These are phyloP conservation scores for Phortica okadai DNA, from an alignment of 2,888 invertebrate species.

Conservation along the genomic window DNA sequence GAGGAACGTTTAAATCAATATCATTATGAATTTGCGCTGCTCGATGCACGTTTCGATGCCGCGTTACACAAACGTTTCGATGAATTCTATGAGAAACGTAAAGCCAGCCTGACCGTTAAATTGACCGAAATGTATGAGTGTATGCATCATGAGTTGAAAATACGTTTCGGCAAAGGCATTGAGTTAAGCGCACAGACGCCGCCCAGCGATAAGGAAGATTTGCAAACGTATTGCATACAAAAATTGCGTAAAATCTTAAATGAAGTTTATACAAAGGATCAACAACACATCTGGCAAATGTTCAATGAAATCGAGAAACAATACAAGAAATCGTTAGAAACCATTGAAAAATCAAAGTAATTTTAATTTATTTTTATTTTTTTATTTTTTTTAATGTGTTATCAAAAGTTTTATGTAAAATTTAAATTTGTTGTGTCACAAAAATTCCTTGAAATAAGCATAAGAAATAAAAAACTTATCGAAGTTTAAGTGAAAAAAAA, in stretches of 20 bases:
- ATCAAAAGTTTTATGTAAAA: too few species aligned
- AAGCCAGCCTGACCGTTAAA: neutral
- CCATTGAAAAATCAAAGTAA: neutral
- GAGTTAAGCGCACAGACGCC: neutral
- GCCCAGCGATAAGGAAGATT: neutral
- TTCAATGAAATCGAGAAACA: neutral
- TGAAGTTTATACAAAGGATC: neutral
- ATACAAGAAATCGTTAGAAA: neutral
- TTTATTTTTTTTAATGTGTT: too few species aligned
- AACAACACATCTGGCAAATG: neutral
- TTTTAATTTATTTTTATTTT: neutral
- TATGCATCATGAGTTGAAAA: neutral
- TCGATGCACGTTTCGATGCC: conserved; percentile 20
- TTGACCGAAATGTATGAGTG: neutral
- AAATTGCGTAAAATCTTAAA: neutral
- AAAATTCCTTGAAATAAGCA: too few species aligned
- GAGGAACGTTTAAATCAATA: neutral
- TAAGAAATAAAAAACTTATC: too few species aligned
- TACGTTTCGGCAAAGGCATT: neutral
- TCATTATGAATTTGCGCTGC: neutral
- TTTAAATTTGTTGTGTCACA: too few species aligned
- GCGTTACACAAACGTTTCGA: conserved; percentile 4
- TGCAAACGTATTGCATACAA: neutral
- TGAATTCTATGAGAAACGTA: neutral
- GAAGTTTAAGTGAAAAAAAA: too few species aligned